phyloP scores from a whole-genome alignment of 92 coral and sea anemone genomes.

The Epizoanthus scotinus region DNA sequence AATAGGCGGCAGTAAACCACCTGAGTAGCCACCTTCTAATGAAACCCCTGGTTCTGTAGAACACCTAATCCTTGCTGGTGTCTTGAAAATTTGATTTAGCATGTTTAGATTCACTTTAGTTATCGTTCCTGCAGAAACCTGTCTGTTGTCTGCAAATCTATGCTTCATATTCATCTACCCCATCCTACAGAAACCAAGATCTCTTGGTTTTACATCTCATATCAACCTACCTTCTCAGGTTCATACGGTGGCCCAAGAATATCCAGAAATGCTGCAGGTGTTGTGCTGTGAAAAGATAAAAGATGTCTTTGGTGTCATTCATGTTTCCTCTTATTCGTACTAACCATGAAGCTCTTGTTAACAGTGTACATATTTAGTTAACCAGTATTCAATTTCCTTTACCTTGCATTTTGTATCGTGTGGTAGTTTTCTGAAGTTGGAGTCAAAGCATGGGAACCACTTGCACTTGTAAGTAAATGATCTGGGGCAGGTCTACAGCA shows the following conservation, averaged over 20 bases:
- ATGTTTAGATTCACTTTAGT: too few species aligned
- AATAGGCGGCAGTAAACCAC: too few species aligned
- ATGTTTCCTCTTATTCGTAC: too few species aligned
- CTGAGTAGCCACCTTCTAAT: too few species aligned
- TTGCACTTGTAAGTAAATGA: conserved; percentile 49
- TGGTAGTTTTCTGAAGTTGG: conserved; percentile 80
- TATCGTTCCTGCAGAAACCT: neutral
- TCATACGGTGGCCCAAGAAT: conserved; percentile 92
- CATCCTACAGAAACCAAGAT: neutral
- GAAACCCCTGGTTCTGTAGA: too few species aligned
- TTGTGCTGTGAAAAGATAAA: conserved; percentile 40
- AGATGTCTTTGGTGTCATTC: too few species aligned
- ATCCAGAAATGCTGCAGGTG: conserved; percentile 90
- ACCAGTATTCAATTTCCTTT: neutral
- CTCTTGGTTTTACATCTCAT: too few species aligned
- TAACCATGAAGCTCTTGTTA: neutral
- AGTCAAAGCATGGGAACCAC: conserved; percentile 68
- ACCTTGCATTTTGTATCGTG: conserved; percentile 66
- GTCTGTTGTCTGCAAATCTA: neutral
- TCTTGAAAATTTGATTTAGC: too few species aligned
- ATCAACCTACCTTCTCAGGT: conserved; percentile 56
- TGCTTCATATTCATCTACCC: neutral
- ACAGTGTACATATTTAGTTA: neutral
- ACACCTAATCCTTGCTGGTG: too few species aligned
- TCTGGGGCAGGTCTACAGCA: conserved; percentile 32